Evolutionary conservation across 2,113 vertebrate genomes (phyloP).

Genomic region (Lethenteron camtschaticum): DNA sequence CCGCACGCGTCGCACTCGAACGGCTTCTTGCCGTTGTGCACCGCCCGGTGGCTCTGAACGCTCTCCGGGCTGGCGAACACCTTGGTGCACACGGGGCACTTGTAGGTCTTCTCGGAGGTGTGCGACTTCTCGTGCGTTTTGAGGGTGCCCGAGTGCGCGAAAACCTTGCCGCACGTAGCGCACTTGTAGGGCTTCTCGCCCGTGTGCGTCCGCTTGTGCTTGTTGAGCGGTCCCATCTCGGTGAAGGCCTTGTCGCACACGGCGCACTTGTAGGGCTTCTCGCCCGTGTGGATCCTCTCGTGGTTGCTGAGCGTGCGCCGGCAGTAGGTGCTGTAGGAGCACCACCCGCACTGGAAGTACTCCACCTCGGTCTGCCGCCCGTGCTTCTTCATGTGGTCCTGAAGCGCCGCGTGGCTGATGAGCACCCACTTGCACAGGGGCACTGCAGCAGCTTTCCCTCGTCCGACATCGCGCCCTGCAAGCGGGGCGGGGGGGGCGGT

Average conservation of each 20-base stretch:
- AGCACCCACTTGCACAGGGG: too few relatives aligned
- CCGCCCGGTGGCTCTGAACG: neutral
- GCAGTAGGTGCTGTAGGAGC: neutral
- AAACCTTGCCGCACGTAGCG: neutral
- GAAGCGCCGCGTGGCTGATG: too few relatives aligned
- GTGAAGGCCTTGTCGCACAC: neutral
- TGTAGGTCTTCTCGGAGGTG: neutral
- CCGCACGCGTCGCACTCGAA: neutral
- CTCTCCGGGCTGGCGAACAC: neutral
- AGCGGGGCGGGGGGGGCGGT: too few relatives aligned
- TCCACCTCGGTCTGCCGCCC: neutral
- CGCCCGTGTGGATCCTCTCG: neutral
- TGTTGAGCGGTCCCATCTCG: neutral
- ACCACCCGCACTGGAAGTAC: neutral
- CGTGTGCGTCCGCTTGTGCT: neutral
- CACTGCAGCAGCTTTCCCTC: too few relatives aligned
- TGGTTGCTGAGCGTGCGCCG: neutral
- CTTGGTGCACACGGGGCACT: neutral
- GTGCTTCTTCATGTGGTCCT: too few relatives aligned
- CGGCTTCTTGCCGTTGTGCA: conserved; percentile 1
- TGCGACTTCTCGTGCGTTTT: neutral
- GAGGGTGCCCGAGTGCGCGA: neutral
- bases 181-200: neutral
- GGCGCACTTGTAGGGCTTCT: neutral
- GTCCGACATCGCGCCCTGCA: too few relatives aligned